Evolutionary conservation across 2,888 invertebrate species (phyloP).

Genomic region (Automeris io): DNA sequence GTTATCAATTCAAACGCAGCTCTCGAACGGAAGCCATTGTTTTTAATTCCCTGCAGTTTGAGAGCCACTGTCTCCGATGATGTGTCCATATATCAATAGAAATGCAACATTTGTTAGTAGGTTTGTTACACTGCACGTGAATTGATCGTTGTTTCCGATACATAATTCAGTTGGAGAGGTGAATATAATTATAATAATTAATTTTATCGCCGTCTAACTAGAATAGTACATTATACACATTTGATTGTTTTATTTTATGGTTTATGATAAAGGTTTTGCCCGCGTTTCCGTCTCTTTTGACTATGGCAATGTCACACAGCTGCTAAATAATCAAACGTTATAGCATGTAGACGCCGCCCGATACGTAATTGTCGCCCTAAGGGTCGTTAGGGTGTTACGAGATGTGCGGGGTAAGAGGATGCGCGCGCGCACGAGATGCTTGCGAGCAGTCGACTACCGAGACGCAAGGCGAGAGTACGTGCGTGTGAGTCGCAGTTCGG

Average conservation of each 20-base stretch:
- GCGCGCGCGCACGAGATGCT: too few species aligned
- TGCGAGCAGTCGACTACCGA: too few species aligned
- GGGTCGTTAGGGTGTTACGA: too few species aligned
- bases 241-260: neutral
- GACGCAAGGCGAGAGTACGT: too few species aligned
- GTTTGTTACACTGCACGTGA: constrained; percentile 25
- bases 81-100: constrained; percentile 31
- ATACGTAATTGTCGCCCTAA: too few species aligned
- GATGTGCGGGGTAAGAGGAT: too few species aligned
- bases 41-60: neutral
- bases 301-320: too few species aligned
- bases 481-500: too few species aligned
- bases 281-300: too few species aligned
- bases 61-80: constrained; percentile 12
- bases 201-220: constrained; percentile 7
- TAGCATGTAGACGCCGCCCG: neutral
- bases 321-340: too few species aligned
- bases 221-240: neutral
- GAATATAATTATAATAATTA: constrained; percentile 39
- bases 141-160: constrained; percentile 34
- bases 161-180: constrained; percentile 27
- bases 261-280: neutral
- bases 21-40: too few species aligned
- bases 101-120: constrained; percentile 34
- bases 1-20: too few species aligned